Base-by-base conservation (phyloP, 2,113 vertebrate species). In the Colaptes auratus region DNA sequence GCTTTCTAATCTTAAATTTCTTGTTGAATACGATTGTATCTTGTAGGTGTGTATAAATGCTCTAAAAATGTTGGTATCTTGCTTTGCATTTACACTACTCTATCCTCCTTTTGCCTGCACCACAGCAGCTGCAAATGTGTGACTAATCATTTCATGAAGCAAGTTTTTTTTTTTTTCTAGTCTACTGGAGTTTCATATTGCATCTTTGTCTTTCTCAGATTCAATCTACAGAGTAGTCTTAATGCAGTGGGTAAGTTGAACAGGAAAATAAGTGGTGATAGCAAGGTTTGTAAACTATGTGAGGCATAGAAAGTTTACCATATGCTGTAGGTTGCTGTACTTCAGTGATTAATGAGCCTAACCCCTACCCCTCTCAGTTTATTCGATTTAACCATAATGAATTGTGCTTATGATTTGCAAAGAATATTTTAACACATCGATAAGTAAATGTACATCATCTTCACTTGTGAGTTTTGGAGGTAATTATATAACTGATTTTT, bases 1-100 rank as follows among this genome's bases (percentile, higher is more conserved):
- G 61, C 25, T 95, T 92, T 92, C 80, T 73, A 16, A 23, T 86
- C 53, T 81, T 71, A 67, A 66, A 60, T 90, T 80, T 92, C 48
- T 48, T 64, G 16, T 31, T 82, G 42, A 58, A 50, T 69, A 23
- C 1, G 4, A 46, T 63, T 0, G 1, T 44, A 14, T 72, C 71
- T 82, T 84, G 31, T 79, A 25, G 39, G 52, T 74, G 33, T 64
- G 36, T 70, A 80, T 65, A 88, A 88, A 64, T 18, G 52, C 52
- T 83, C 15, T 56, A 61, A 90, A 83, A 20, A 52, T 44, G 42
- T 86, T 92, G 88, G 36, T 71, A 56, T 90, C 69, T 74, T 83
- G 31, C 46, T 71, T 77, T 80, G 72, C 48, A 33, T 86, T 93
- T 81, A 44, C 86, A 33, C 33, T 76, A 20, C 53, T 21, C 88